phyloP scores from a whole-genome alignment of 1,140 invertebrate genomes.

The Ruditapes philippinarum region DNA sequence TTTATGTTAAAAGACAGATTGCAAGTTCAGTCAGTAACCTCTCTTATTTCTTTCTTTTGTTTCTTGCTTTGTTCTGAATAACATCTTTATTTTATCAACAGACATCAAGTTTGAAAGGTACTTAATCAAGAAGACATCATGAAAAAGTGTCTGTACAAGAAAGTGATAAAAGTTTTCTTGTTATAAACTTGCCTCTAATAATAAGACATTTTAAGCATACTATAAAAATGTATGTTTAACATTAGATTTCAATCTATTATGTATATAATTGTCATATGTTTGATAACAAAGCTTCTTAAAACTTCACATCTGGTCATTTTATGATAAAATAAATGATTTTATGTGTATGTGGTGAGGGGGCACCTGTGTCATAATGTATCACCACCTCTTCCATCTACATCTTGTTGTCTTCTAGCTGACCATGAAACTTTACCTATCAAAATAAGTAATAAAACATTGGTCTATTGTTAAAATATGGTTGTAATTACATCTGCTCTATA shows the following conservation, averaged over 20 bases:
- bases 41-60: too few relatives aligned
- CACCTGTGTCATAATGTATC: neutral
- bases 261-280: neutral
- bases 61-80: too few relatives aligned
- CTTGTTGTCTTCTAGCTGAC: constrained; percentile 3
- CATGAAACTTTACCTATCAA: neutral
- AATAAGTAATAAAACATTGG: neutral
- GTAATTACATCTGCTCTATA: neutral
- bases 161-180: too few relatives aligned
- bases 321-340: constrained; percentile 2
- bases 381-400: neutral
- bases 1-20: too few relatives aligned
- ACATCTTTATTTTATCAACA: too few relatives aligned
- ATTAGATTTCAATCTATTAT: neutral
- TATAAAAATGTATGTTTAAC: neutral
- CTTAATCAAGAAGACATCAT: too few relatives aligned
- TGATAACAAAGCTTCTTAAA: neutral
- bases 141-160: too few relatives aligned
- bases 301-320: constrained; percentile 13
- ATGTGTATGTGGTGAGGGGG: neutral
- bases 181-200: too few relatives aligned
- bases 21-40: too few relatives aligned
- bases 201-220: neutral
- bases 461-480: neutral
- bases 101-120: too few relatives aligned